Evolutionary conservation across 2,888 invertebrate species (phyloP).

Genomic region (Drosophila heteroneura): DNA sequence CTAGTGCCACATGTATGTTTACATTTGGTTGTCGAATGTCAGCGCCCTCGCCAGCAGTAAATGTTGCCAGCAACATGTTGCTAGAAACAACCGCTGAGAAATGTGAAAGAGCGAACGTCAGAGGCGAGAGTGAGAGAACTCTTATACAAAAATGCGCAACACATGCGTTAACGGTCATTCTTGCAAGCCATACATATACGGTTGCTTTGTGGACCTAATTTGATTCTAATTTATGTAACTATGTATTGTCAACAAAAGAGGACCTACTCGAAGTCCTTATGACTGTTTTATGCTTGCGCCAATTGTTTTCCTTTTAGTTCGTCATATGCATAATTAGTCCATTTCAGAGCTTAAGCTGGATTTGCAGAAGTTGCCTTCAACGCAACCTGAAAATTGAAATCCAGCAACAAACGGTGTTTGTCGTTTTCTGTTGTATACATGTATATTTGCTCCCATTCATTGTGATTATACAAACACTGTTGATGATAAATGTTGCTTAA

Average conservation of each 20-base stretch:
- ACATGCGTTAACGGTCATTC: slow-evolving; percentile 48
- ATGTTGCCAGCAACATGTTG: slow-evolving; percentile 56
- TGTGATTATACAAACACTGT: not conserved
- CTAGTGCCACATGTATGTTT: not conserved
- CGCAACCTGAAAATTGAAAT: not conserved
- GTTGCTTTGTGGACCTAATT: slow-evolving; percentile 61
- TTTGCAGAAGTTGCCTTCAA: not conserved
- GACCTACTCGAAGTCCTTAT: slow-evolving; percentile 37
- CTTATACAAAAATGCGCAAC: slow-evolving; percentile 64
- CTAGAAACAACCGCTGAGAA: not conserved
- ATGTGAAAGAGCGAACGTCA: slow-evolving; percentile 7
- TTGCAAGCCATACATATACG: slow-evolving; percentile 6
- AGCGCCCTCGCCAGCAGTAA: not conserved
- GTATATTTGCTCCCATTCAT: not conserved
- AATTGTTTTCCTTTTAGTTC: slow-evolving; percentile 32
- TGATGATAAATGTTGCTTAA: not conserved
- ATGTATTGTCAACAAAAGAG: slow-evolving; percentile 63
- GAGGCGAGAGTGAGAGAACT: slow-evolving; percentile 18
- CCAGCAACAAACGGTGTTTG: slow-evolving; percentile 3
- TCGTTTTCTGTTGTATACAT: not conserved
- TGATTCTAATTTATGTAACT: slow-evolving; percentile 71
- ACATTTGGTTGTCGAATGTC: not conserved
- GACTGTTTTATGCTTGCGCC: slow-evolving; percentile 45
- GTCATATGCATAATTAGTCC: slow-evolving; percentile 26
- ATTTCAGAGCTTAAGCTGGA: not conserved